Evolutionary conservation across 2,797 vertebrate species (phyloP).

Genomic region (Notamacropus eugenii): DNA sequence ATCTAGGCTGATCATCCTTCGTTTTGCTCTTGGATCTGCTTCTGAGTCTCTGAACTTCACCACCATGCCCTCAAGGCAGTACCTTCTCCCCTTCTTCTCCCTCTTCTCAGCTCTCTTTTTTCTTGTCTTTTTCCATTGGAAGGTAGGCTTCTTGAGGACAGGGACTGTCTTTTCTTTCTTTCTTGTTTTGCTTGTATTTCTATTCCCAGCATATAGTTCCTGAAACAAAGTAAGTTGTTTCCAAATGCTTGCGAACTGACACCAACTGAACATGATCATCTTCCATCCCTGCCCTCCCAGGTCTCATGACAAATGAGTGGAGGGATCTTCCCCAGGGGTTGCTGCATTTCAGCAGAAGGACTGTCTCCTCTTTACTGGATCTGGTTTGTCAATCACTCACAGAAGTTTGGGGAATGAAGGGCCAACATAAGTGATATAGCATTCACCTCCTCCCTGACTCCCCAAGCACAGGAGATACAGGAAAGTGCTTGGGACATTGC

Average conservation of each 20-base stretch:
- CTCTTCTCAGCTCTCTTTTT: not conserved
- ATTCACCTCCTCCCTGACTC: slow-evolving; percentile 42
- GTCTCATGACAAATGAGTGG: slow-evolving; percentile 46
- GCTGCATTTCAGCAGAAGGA: slow-evolving; percentile 56
- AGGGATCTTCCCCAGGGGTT: slow-evolving; percentile 45
- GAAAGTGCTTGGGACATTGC: slow-evolving; percentile 55
- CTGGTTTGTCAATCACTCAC: slow-evolving; percentile 71
- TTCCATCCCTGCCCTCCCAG: slow-evolving; percentile 5
- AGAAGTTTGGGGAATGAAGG: slow-evolving; percentile 72
- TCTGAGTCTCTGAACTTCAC: not conserved
- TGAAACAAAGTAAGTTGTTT: not conserved
- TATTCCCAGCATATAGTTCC: not conserved
- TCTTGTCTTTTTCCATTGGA: not conserved
- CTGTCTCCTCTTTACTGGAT: slow-evolving; percentile 58
- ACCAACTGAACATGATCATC: slow-evolving; percentile 11
- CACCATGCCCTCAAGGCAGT: not conserved
- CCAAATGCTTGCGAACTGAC: not conserved
- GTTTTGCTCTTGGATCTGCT: not conserved
- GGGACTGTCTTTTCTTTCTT: not conserved
- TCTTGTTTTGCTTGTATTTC: not conserved
- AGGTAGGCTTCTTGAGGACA: not conserved
- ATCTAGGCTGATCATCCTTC: not conserved
- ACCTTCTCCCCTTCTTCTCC: not conserved
- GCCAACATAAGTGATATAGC: slow-evolving; percentile 70
- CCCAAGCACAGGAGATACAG: slow-evolving; percentile 46